phyloP scores from a whole-genome alignment of 2,113 vertebrate genomes.

The Odobenus rosmarus region DNA sequence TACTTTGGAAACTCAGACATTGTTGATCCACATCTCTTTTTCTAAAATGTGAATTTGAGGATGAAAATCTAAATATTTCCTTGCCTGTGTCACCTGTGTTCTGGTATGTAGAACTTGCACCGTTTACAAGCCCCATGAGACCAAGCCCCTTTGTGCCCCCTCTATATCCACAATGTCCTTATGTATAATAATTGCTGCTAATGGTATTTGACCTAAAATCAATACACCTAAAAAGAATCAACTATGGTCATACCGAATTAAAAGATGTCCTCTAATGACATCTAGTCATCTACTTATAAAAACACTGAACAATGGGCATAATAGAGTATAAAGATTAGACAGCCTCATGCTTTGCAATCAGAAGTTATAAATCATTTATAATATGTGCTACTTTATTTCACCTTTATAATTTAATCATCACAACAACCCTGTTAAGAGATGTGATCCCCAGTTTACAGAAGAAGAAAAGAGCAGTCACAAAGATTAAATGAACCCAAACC shows the following conservation, averaged over 20 bases:
- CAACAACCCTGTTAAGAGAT: not conserved
- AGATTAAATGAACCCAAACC: not conserved
- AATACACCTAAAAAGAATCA: not conserved
- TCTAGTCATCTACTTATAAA: not conserved
- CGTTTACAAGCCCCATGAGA: not conserved
- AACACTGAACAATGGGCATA: not conserved
- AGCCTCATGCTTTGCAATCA: not conserved
- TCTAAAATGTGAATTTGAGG: not conserved
- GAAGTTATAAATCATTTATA: not conserved
- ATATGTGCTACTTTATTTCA: not conserved
- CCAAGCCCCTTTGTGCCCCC: not conserved
- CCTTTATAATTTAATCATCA: not conserved
- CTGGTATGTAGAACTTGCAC: not conserved
- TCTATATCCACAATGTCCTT: not conserved
- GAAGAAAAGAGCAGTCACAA: not conserved
- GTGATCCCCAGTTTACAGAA: not conserved
- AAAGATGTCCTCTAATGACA: not conserved
- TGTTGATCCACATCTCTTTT: not conserved
- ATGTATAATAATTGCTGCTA: not conserved
- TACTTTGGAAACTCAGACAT: not conserved
- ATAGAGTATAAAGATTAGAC: not conserved
- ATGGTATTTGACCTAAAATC: not conserved
- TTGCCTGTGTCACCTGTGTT: not conserved
- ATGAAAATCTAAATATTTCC: not conserved
- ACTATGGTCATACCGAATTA: not conserved